Evolutionary conservation across 2,113 vertebrate genomes (phyloP).

Genomic region (Xiphorhynchus elegans): DNA sequence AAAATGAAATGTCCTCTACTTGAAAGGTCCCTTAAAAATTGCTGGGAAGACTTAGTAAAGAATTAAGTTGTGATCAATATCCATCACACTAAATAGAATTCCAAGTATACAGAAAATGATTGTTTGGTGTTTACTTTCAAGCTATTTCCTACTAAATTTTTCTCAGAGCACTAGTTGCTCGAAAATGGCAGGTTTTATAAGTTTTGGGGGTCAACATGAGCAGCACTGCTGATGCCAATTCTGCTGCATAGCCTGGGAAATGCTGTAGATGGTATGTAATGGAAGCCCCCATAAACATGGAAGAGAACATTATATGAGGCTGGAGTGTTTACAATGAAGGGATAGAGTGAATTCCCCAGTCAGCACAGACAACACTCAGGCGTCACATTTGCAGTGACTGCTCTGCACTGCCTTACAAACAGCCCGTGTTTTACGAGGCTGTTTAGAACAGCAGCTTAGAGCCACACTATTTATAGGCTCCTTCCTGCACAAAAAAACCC

Average conservation of each 20-base stretch:
- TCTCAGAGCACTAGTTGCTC: neutral
- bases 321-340: neutral
- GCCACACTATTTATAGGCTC: neutral
- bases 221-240: neutral
- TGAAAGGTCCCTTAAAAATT: neutral
- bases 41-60: neutral
- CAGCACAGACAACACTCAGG: neutral
- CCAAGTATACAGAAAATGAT: neutral
- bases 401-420: neutral
- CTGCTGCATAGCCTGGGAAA: neutral
- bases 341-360: neutral
- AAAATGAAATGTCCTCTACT: neutral
- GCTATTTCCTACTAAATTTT: neutral
- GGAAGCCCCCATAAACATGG: rapidly evolving
- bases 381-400: neutral
- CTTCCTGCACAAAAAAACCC: neutral
- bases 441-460: neutral
- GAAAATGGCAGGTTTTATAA: neutral
- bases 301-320: neutral
- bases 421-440: neutral
- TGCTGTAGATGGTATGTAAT: neutral
- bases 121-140: neutral
- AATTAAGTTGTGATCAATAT: neutral
- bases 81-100: neutral
- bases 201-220: neutral